Percentiles rank a stretch among this genome's conserved stretches.
These are phyloP conservation scores for Aplochiton taeniatus DNA, from an alignment of 2,797 vertebrate species.

Conservation along the genomic window DNA sequence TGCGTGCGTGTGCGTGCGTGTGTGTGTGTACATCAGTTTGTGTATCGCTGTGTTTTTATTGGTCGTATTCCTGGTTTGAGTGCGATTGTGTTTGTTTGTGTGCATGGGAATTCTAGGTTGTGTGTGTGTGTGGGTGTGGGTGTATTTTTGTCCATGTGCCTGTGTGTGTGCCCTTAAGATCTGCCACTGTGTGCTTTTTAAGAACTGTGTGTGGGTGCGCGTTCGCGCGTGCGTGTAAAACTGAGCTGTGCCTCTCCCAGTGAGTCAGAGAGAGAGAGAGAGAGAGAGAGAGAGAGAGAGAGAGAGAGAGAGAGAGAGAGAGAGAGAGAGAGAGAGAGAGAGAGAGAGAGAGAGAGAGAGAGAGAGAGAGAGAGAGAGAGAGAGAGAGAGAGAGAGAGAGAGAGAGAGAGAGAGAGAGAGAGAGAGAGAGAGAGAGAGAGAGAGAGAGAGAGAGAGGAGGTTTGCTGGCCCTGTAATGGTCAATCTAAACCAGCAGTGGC, in stretches of 20 bases:
- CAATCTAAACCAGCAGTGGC: conserved; percentile 64
- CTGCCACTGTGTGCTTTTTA: neutral
- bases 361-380: conserved; percentile 44
- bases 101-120: neutral
- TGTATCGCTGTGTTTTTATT: neutral
- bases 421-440: conserved; percentile 41
- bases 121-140: neutral
- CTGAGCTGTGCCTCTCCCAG: neutral
- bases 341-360: conserved; percentile 41
- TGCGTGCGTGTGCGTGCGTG: neutral
- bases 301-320: conserved; percentile 42
- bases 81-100: conserved; percentile 5
- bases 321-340: conserved; percentile 36
- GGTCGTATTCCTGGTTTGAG: neutral
- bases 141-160: neutral
- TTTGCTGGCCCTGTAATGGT: conserved; percentile 62
- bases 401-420: conserved; percentile 36
- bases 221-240: neutral
- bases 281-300: conserved; percentile 27
- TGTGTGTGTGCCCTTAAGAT: neutral
- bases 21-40: neutral
- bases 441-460: conserved; percentile 32
- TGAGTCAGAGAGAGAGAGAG: conserved; percentile 32
- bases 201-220: conserved; percentile 1
- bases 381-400: conserved; percentile 41